Conservation (phyloP, 2,113 vertebrate genomes). For the Xiphorhynchus elegans region DNA sequence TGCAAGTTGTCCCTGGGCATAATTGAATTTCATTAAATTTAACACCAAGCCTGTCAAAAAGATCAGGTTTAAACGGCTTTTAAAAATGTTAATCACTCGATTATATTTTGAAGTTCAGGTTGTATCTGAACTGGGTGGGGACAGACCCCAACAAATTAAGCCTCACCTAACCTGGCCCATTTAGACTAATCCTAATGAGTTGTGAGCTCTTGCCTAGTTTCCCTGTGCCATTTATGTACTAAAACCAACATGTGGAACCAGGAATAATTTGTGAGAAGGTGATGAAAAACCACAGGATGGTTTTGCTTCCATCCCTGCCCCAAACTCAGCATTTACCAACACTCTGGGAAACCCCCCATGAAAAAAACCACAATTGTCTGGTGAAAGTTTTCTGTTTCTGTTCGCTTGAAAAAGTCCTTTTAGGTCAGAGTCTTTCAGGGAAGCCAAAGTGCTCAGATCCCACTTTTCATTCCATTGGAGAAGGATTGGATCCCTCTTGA, state of each 20-base stretch:
- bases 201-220: not conserved
- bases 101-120: not conserved
- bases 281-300: not conserved
- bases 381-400: not conserved
- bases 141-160: not conserved
- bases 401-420: not conserved
- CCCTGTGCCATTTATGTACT: rapidly evolving
- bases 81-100: not conserved
- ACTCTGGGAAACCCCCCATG: not conserved
- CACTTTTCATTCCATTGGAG: not conserved
- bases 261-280: not conserved
- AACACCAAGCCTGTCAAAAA: not conserved
- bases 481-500: not conserved
- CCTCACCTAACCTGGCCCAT: rapidly evolving
- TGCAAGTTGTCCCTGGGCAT: not conserved
- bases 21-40: not conserved
- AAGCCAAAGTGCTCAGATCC: not conserved
- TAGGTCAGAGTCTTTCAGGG: not conserved
- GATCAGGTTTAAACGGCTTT: not conserved
- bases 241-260: not conserved
- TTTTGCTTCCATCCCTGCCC: not conserved
- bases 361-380: not conserved
- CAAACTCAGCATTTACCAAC: not conserved
- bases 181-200: not conserved
- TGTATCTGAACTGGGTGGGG: not conserved